Evolutionary conservation across 2,113 vertebrate species (phyloP), one percentile per base, ranked within the genome.

Genomic region (Geococcyx californianus): DNA sequence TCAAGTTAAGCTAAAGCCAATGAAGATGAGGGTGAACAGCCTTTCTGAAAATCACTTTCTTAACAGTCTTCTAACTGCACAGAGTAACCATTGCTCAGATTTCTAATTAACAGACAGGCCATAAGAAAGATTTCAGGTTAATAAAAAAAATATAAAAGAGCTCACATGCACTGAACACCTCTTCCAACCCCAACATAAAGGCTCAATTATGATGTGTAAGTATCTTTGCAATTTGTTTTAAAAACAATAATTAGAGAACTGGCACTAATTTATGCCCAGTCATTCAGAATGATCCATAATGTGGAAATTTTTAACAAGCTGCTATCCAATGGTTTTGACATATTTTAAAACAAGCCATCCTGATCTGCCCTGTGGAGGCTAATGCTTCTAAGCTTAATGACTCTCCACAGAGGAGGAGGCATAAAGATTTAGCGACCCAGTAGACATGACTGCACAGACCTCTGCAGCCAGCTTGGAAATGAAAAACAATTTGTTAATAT

Each of bases 401-500:
- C 34, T 79, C 62, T 76, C 74, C 74, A 93, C 88, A 91, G 81
- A 88, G 33, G 24, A 92, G 72, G n/a, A 84, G n/a, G 49, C 58
- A 84, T 64, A 83, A 94, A 83, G 87, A 93, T 87, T 91, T 88
- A 94, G 75, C 2, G 0, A 51, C 45, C 87, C 67, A 31, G 40
- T 60, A 82, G 89, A 90, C 40, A 21, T 29, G 77, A 90, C 69
- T 76, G 56, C 69, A 79, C 34, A 84, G 78, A 76, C 45, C 33
- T 89, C 70, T 82, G 74, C 45, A 89, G 81, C 51, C 81, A 93
- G 62, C 34, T 85, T 80, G 70, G 82, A 95, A 95, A 94, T 52
- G 36, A 58, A 40, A 90, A 87, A 86, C 23, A 62, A 93, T 77
- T 70, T 86, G 47, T 87, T 88, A 91, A 89, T 18, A 89, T 7